Percentiles rank a stretch among this genome's conserved stretches.
Conservation (phyloP, 2,113 vertebrate genomes). For the Haemorhous mexicanus region DNA sequence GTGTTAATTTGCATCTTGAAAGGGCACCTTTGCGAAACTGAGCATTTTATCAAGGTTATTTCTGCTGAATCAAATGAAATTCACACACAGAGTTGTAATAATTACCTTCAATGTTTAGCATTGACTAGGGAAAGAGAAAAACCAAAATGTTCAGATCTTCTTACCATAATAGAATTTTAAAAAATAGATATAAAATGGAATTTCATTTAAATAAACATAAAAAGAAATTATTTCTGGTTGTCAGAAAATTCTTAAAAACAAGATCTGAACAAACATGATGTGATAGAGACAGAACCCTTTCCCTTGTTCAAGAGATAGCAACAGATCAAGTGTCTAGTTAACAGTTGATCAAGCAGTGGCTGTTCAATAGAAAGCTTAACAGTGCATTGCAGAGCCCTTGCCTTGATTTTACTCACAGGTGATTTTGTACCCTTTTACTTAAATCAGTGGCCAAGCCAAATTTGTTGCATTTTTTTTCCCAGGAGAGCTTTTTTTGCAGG, state of each 20-base stretch:
- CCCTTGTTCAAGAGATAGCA: neutral
- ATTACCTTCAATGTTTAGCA: constrained; percentile 23
- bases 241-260: neutral
- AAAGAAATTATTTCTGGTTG: neutral
- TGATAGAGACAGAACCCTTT: neutral
- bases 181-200: neutral
- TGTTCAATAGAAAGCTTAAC: neutral
- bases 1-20: constrained; percentile 71
- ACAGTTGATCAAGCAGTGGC: neutral
- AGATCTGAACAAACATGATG: neutral
- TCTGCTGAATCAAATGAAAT: constrained; percentile 38
- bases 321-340: neutral
- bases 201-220: neutral
- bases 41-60: constrained; percentile 44
- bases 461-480: neutral
- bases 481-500: neutral
- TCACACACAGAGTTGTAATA: neutral
- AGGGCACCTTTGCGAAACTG: constrained; percentile 51
- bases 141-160: neutral
- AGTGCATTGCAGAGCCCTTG: neutral
- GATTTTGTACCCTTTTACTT: neutral
- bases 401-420: neutral
- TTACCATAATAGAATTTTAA: neutral
- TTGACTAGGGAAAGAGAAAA: neutral
- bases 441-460: neutral